Evolutionary conservation across 2,888 invertebrate species (phyloP).

Genomic region (Patella depressa): DNA sequence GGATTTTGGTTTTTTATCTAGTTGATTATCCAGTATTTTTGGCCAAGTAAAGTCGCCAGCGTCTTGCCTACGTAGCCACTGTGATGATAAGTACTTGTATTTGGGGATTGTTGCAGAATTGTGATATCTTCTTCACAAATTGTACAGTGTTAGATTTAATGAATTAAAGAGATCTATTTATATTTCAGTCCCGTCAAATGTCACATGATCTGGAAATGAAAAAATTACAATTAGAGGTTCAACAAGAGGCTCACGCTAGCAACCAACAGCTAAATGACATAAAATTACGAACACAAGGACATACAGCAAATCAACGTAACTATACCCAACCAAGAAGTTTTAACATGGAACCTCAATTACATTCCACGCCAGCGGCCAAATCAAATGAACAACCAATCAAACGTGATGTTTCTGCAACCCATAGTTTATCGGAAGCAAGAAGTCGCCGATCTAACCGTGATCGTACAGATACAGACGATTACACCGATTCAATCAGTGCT

Average conservation of each 20-base stretch:
- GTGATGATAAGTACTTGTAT: no score
- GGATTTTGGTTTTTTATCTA: no score
- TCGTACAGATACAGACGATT: neutral
- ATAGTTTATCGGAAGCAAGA: neutral
- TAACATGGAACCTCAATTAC: slow-evolving; percentile 2
- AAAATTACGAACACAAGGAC: slow-evolving; percentile 19
- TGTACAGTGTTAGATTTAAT: no score
- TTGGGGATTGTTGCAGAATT: no score
- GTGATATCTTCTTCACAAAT: no score
- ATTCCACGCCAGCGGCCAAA: slow-evolving; percentile 13
- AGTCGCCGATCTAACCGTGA: neutral
- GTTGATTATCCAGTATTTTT: no score
- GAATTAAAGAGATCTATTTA: no score
- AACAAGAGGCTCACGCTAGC: slow-evolving; percentile 57
- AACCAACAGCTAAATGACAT: slow-evolving; percentile 54
- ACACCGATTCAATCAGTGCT: neutral
- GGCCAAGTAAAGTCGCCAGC: no score
- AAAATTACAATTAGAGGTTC: slow-evolving; percentile 55
- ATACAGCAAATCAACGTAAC: slow-evolving; percentile 22
- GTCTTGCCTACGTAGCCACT: no score
- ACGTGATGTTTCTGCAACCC: neutral
- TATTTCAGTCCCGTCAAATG: slow-evolving; percentile 60
- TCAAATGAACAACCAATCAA: neutral
- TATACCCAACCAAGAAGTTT: slow-evolving; percentile 14
- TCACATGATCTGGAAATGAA: slow-evolving; percentile 58